Evolutionary conservation across 2,797 vertebrate genomes (phyloP).

Genomic region (Valencia hispanica): DNA sequence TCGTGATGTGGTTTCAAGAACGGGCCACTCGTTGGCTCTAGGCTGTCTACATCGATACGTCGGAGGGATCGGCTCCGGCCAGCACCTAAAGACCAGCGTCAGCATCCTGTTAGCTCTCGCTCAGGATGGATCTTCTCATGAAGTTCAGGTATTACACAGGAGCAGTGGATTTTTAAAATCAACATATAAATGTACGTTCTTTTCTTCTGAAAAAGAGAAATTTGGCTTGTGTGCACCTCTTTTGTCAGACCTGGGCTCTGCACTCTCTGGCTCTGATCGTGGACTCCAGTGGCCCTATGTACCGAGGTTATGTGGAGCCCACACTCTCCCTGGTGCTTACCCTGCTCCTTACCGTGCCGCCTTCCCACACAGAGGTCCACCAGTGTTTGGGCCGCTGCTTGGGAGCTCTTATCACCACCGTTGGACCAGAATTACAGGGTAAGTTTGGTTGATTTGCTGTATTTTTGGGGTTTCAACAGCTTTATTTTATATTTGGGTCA

Average conservation of each 20-base stretch:
- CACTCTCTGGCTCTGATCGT: conserved; percentile 98
- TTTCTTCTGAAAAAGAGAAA: background rate
- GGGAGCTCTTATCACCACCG: conserved; percentile 97
- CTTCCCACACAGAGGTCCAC: conserved; percentile 97
- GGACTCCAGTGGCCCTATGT: conserved; percentile 99
- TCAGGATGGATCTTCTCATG: conserved; percentile 96
- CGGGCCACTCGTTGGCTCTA: conserved; percentile 96
- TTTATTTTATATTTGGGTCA: background rate
- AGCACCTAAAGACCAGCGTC: conserved; percentile 98
- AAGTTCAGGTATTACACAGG: conserved; percentile 89
- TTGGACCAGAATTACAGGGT: conserved; percentile 98
- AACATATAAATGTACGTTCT: background rate
- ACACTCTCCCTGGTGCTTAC: conserved; percentile 96
- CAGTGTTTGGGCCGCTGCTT: conserved; percentile 97
- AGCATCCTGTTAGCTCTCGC: conserved; percentile 97
- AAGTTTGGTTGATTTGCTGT: conserved; percentile 19
- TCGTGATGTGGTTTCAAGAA: conserved; percentile 97
- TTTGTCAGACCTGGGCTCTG: conserved; percentile 93
- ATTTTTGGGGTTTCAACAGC: background rate
- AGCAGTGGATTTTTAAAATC: conserved; percentile 22
- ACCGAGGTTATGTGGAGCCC: conserved; percentile 96
- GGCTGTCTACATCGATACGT: conserved; percentile 98
- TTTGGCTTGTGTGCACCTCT: background rate
- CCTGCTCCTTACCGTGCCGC: conserved; percentile 93
- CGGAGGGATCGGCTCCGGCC: conserved; percentile 97